Base-by-base conservation (phyloP, 92 coral and sea anemone genomes). In the Bergia puertoricense region DNA sequence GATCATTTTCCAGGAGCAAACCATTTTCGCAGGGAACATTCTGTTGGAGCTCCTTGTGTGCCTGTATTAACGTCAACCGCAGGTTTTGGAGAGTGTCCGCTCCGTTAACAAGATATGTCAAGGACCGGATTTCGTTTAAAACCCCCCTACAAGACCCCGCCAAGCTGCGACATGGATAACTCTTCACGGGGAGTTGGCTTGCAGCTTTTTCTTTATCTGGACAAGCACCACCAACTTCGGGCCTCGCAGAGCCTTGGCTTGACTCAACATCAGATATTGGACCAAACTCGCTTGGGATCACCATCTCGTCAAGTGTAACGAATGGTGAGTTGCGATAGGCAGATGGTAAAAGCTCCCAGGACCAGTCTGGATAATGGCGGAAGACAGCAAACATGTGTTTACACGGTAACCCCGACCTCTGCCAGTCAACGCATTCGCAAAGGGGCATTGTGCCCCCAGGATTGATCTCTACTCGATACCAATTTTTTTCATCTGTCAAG, bases 371-470 rank as follows among this genome's bases (percentile, higher is more conserved):
- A 8, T 2, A 42, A 36, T 74, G 82, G 56, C 62, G 7, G 14
- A 91, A 88, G 13, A 91, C 73, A 1, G 95, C 90, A 66, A 91
- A 88, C 41, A 93, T 66, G 51, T 91, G 91, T 76, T 91, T 88
- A 78, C 93, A 88, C 9, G 93, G 91, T n/a, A 91, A 73, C 7
- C 85, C 57, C 9, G 83, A 50, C 65, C 74, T 91, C n/a, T 83
- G 78, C 89, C 91, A 88, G 91, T 76, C 90, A 46, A 8, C 56
- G 39, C 93, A 91, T 85, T 87, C 81, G 75, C 91, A 91, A n/a
- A 81, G 43, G 2, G 90, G 93, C 59, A 85, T 40, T 23, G 79
- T 66, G 5, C 54, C 54, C 54, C 5, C 54, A 8, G 54, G 54
- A 48, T 48, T 48, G 54, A 48, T 48, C 8, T 66, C 72, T 16